These are phyloP conservation scores for Pangasius macronema DNA, from an alignment of 2,797 vertebrate genomes.

Conservation along the genomic window DNA sequence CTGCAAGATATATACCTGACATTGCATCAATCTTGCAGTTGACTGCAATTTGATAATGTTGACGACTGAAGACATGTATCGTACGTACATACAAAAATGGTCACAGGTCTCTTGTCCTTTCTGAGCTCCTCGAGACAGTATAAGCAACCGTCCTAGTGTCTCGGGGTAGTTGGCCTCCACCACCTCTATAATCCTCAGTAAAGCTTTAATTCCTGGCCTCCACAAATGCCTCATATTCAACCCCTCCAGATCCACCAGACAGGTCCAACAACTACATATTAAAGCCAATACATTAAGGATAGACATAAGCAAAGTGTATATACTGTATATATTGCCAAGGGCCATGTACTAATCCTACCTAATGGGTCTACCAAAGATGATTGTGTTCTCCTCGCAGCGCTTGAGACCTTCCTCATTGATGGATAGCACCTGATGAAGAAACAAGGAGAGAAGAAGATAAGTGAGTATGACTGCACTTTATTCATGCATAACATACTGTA, in stretches of 20 bases:
- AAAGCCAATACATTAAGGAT: not conserved
- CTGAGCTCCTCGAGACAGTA: too few relatives aligned
- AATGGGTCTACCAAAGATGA: slow-evolving; percentile 84
- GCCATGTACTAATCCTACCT: slow-evolving; percentile 69
- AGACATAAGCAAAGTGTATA: not conserved
- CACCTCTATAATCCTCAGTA: slow-evolving; percentile 90
- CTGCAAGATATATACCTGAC: not conserved
- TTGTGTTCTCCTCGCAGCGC: slow-evolving; percentile 88
- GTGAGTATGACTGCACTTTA: not conserved
- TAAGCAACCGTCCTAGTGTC: slow-evolving; percentile 88
- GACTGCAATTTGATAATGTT: not conserved
- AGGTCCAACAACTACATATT: slow-evolving; percentile 86
- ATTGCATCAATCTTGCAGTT: not conserved
- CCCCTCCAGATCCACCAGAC: slow-evolving; percentile 92
- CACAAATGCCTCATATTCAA: slow-evolving; percentile 95
- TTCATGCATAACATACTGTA: not conserved
- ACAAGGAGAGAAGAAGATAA: not conserved
- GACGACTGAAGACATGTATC: too few relatives aligned
- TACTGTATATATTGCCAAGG: not conserved
- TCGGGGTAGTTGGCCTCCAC: slow-evolving; percentile 94
- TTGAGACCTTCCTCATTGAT: slow-evolving; percentile 93
- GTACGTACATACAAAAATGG: too few relatives aligned
- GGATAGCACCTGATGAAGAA: slow-evolving; percentile 82
- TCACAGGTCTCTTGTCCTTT: too few relatives aligned
- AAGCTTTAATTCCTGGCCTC: slow-evolving; percentile 88